Evolutionary conservation across 2,113 vertebrate species (phyloP).

Genomic region (Ia io): DNA sequence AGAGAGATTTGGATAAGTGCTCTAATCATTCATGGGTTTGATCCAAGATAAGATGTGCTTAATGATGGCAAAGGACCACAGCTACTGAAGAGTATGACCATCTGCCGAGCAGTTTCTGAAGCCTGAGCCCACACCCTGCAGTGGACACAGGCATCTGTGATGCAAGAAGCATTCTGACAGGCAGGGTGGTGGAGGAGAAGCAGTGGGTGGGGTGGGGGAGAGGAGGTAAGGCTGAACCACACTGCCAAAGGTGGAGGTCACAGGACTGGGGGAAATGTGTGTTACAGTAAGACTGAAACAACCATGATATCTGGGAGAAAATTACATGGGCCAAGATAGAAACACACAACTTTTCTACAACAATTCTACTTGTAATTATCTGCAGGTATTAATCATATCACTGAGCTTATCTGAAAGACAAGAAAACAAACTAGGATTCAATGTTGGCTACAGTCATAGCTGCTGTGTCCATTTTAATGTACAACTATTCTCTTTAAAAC

Average conservation of each 20-base stretch:
- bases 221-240: not conserved
- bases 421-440: slow-evolving; percentile 57
- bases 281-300: not conserved
- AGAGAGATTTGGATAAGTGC: not conserved
- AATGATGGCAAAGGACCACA: not conserved
- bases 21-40: not conserved
- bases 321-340: not conserved
- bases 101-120: not conserved
- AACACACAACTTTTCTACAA: slow-evolving; percentile 58
- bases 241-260: not conserved
- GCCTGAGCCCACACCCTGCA: not conserved
- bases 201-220: not conserved
- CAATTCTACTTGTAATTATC: slow-evolving; percentile 67
- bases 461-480: slow-evolving; percentile 71
- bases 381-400: slow-evolving; percentile 65
- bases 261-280: not conserved
- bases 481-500: slow-evolving; percentile 45
- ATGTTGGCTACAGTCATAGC: slow-evolving; percentile 47
- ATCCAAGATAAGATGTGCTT: not conserved
- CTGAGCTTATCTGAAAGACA: slow-evolving; percentile 53
- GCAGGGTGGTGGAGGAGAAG: not conserved
- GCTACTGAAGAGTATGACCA: not conserved
- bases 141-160: not conserved
- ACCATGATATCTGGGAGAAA: not conserved
- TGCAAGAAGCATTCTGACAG: not conserved